phyloP scores from a whole-genome alignment of 2,888 invertebrate species.

The Nomada fabriciana region DNA sequence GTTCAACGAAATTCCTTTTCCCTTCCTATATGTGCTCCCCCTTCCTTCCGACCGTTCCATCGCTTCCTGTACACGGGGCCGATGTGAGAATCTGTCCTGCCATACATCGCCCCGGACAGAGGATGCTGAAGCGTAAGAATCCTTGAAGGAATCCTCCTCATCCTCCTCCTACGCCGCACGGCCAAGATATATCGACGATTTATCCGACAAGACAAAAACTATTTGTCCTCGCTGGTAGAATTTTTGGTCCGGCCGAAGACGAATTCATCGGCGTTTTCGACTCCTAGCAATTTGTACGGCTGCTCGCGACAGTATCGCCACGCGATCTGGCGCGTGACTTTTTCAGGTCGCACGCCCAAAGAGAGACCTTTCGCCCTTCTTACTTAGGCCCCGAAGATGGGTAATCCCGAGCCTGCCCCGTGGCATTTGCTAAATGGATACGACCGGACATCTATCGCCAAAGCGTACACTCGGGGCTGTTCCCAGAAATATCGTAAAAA shows the following conservation, averaged over 20 bases:
- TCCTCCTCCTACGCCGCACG: conserved; percentile 8
- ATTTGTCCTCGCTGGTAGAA: conserved; percentile 43
- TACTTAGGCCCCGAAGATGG: too few species aligned
- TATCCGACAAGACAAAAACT: conserved; percentile 49
- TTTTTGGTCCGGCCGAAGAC: conserved; percentile 13
- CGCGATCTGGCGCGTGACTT: not conserved
- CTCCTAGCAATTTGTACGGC: not conserved
- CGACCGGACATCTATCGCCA: too few species aligned
- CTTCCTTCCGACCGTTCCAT: conserved; percentile 61
- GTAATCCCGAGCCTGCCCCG: too few species aligned
- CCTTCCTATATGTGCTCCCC: conserved; percentile 64
- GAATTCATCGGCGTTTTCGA: conserved; percentile 7
- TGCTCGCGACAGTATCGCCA: too few species aligned
- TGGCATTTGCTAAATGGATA: not conserved
- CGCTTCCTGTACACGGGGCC: conserved; percentile 67
- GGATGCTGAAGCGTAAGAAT: conserved; percentile 63
- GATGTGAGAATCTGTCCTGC: conserved; percentile 62
- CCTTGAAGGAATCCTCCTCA: conserved; percentile 51
- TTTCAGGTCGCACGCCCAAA: not conserved
- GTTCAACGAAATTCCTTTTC: conserved; percentile 76
- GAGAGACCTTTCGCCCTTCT: too few species aligned
- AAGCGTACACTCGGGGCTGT: too few species aligned
- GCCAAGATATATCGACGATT: conserved; percentile 44
- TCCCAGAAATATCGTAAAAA: not conserved
- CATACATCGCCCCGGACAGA: conserved; percentile 50